phyloP scores from a whole-genome alignment of 1,140 invertebrate species.

The Zaprionus tsacasi region DNA sequence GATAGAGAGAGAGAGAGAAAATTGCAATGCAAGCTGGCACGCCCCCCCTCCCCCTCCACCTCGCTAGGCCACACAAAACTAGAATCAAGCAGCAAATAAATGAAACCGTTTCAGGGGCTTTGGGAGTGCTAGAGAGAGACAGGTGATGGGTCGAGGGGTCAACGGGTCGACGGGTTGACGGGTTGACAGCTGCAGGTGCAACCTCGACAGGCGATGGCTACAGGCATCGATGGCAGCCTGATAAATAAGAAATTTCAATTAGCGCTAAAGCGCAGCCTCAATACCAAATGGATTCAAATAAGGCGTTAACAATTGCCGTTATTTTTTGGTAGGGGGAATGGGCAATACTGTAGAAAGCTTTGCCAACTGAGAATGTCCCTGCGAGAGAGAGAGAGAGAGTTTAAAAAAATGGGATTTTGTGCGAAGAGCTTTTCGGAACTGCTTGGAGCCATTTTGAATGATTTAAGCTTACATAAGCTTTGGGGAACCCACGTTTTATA shows the following conservation, averaged over 20 bases:
- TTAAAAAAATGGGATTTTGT: not conserved
- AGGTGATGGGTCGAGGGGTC: not conserved
- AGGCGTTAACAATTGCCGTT: constrained; percentile 3
- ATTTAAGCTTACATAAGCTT: too few species aligned
- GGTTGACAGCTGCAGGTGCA: constrained; percentile 31
- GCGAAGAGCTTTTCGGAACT: too few species aligned
- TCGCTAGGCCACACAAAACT: constrained; percentile 33
- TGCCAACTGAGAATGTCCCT: not conserved
- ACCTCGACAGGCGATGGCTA: constrained; percentile 33
- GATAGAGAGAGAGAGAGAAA: constrained; percentile 48
- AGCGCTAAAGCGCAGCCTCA: constrained; percentile 53
- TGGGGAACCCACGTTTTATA: too few species aligned
- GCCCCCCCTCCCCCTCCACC: not conserved
- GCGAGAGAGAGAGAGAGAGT: not conserved
- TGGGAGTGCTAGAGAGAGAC: not conserved
- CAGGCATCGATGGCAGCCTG: constrained; percentile 63
- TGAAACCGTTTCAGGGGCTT: constrained; percentile 20
- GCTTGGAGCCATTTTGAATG: too few species aligned
- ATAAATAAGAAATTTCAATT: constrained; percentile 79
- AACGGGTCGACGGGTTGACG: not conserved
- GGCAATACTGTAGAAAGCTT: constrained; percentile 8
- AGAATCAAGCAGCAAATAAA: constrained; percentile 25
- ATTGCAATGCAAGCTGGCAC: constrained; percentile 42
- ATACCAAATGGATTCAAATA: constrained; percentile 3
- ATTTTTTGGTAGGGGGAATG: not conserved